Percentiles rank a stretch among this genome's conserved stretches.
Evolutionary conservation across 1,140 invertebrate genomes (phyloP).

Genomic region (Drosophila albomicans): DNA sequence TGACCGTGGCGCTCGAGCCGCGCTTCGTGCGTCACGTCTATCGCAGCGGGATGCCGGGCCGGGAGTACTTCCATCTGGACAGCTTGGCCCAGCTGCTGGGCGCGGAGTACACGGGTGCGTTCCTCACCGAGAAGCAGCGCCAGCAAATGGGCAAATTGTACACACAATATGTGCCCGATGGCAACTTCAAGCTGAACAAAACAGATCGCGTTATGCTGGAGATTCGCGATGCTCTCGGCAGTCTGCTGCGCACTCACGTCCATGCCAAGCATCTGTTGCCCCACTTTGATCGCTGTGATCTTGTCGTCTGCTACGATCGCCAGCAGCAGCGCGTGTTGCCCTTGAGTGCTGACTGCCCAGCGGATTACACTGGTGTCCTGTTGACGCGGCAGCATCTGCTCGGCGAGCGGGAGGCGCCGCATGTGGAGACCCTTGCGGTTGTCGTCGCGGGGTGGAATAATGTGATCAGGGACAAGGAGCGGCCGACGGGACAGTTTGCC

Average conservation of each 20-base stretch:
- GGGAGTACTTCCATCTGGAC: constrained; percentile 87
- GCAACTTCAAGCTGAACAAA: constrained; percentile 81
- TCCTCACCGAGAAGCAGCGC: constrained; percentile 80
- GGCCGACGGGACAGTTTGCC: constrained; percentile 82
- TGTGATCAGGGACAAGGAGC: constrained; percentile 77
- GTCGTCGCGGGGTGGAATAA: constrained; percentile 84
- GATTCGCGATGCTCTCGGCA: constrained; percentile 72
- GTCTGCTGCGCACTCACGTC: constrained; percentile 57
- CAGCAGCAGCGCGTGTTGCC: constrained; percentile 42
- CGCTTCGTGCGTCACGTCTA: constrained; percentile 85
- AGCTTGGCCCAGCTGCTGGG: constrained; percentile 85
- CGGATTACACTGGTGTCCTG: constrained; percentile 72
- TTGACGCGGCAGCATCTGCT: constrained; percentile 78
- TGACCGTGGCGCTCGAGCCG: constrained; percentile 84
- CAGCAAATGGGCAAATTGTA: constrained; percentile 85
- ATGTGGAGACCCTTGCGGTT: constrained; percentile 85
- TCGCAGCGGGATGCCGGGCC: constrained; percentile 62
- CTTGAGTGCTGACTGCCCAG: constrained; percentile 43
- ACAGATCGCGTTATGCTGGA: constrained; percentile 85
- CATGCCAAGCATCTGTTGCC: constrained; percentile 86
- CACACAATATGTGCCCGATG: constrained; percentile 85
- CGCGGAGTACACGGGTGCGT: constrained; percentile 85
- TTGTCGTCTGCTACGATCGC: constrained; percentile 74
- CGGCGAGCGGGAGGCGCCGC: constrained; percentile 56
- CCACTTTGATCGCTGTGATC: constrained; percentile 86